These are phyloP conservation scores for Bradypus variegatus DNA, from an alignment of 2,797 vertebrate species.

Conservation along the genomic window DNA sequence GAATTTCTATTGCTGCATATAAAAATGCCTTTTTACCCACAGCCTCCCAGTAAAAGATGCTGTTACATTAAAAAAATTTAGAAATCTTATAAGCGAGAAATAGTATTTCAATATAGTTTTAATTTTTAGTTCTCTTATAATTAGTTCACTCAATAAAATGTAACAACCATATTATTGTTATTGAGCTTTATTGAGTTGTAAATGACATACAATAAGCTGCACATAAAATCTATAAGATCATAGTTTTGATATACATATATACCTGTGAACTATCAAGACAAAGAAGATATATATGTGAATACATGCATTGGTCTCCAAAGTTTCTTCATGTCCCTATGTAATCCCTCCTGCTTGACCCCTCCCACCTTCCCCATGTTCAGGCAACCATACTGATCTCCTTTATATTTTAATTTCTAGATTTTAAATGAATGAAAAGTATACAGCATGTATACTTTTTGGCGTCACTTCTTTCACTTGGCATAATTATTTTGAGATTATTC, in stretches of 20 bases:
- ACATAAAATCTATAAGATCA: background rate
- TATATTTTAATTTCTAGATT: background rate
- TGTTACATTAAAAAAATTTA: background rate
- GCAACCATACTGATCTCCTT: background rate
- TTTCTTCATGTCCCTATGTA: accelerated
- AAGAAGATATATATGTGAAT: background rate
- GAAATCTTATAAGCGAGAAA: background rate
- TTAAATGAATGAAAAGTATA: background rate
- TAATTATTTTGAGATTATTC: background rate
- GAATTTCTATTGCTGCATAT: background rate
- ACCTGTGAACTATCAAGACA: background rate
- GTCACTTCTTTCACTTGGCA: background rate
- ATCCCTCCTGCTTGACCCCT: background rate
- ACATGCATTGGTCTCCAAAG: background rate
- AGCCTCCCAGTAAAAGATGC: background rate
- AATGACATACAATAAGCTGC: background rate
- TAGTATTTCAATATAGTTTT: background rate
- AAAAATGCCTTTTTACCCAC: background rate
- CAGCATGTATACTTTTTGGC: background rate
- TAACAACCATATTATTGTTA: background rate
- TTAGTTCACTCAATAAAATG: background rate
- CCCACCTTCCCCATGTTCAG: background rate
- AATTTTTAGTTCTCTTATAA: background rate
- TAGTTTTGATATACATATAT: background rate
- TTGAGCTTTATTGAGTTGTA: background rate